These are phyloP conservation scores for Ophion slaviceki DNA, from an alignment of 2,888 invertebrate species.

Conservation along the genomic window DNA sequence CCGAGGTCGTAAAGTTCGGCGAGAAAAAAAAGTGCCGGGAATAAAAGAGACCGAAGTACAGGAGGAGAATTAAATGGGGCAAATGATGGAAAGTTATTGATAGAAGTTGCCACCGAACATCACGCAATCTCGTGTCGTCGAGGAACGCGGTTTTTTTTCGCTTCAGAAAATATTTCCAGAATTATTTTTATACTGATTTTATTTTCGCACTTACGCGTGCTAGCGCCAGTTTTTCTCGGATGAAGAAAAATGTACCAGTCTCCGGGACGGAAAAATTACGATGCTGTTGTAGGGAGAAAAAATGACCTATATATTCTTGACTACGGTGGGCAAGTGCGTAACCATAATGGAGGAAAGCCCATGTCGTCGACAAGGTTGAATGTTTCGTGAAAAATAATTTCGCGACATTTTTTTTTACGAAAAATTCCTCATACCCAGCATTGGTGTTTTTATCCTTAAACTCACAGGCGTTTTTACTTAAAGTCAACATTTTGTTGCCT, in stretches of 20 bases:
- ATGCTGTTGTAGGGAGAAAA: too few relatives aligned
- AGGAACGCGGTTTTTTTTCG: background rate
- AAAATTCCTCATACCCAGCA: too few relatives aligned
- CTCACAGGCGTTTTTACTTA: too few relatives aligned
- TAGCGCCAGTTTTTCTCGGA: too few relatives aligned
- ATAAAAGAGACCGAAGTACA: slow-evolving; percentile 8
- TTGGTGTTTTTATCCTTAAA: too few relatives aligned
- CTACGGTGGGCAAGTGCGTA: too few relatives aligned
- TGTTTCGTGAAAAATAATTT: too few relatives aligned
- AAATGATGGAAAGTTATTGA: slow-evolving; percentile 26
- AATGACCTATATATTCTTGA: too few relatives aligned
- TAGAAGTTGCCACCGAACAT: background rate
- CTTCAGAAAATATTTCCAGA: slow-evolving; percentile 14
- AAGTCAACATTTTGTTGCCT: too few relatives aligned
- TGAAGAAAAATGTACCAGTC: slow-evolving; percentile 27
- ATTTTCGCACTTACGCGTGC: slow-evolving; percentile 24
- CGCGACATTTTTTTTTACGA: too few relatives aligned
- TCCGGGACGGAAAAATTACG: background rate
- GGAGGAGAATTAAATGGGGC: background rate
- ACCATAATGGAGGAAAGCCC: too few relatives aligned
- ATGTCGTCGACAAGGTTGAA: too few relatives aligned
- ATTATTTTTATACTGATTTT: slow-evolving; percentile 11
- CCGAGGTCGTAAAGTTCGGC: slow-evolving; percentile 44
- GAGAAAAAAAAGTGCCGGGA: slow-evolving; percentile 16
- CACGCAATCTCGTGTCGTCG: background rate